phyloP scores from a whole-genome alignment of 2,113 vertebrate species.

The Neodontobutis hainanensis region DNA sequence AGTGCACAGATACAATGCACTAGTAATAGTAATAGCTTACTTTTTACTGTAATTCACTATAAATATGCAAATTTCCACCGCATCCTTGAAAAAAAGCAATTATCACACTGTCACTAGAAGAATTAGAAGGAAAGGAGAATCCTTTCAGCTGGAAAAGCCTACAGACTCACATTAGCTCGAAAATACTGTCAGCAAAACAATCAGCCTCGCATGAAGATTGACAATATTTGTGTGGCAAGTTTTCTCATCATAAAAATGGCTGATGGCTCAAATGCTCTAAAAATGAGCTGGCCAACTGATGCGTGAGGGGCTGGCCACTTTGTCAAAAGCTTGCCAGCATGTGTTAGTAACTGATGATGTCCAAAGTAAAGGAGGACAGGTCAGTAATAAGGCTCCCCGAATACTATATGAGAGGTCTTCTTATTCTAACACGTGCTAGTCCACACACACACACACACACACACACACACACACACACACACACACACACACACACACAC shows the following conservation, averaged over 20 bases:
- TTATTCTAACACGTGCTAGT: neutral
- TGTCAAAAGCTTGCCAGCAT: constrained; percentile 14
- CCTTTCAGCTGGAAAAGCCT: constrained; percentile 48
- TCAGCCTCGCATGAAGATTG: constrained; percentile 34
- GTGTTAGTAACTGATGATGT: constrained; percentile 19
- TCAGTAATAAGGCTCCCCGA: constrained; percentile 2
- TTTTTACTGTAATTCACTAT: constrained; percentile 66
- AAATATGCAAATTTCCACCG: constrained; percentile 67
- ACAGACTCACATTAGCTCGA: constrained; percentile 22
- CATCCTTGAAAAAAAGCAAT: constrained; percentile 59
- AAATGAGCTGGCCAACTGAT: constrained; percentile 32
- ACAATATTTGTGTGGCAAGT: constrained; percentile 40
- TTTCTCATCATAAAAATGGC: constrained; percentile 18
- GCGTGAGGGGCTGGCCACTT: constrained; percentile 8
- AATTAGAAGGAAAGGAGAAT: constrained; percentile 23
- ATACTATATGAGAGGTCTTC: constrained; percentile 4
- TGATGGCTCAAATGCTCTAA: constrained; percentile 15
- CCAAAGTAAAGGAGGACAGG: constrained; percentile 1
- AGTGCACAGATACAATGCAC: constrained; percentile 10
- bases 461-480: too few relatives aligned
- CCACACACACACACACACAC: too few relatives aligned
- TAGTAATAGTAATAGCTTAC: constrained; percentile 61
- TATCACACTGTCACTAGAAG: constrained; percentile 44
- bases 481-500: too few relatives aligned
- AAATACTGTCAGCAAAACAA: constrained; percentile 52